These are phyloP conservation scores for Calameuta pallipes DNA, from an alignment of 2,888 invertebrate species.

Conservation along the genomic window DNA sequence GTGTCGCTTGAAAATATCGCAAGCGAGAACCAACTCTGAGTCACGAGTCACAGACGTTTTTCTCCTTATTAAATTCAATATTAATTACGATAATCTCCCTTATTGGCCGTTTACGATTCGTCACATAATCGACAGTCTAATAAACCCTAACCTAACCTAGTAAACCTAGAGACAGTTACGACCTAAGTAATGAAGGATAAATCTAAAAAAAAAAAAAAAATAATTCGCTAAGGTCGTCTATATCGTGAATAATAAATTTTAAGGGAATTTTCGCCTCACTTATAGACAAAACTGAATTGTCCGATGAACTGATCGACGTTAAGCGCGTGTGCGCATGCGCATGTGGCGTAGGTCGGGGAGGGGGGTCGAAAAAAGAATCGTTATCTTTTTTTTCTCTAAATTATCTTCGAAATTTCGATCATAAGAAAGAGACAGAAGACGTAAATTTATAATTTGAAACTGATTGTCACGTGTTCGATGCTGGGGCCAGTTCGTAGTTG, in stretches of 20 bases:
- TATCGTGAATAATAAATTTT: neutral
- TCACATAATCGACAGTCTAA: neutral
- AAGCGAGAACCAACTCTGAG: neutral
- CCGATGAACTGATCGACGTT: neutral
- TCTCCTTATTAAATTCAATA: neutral
- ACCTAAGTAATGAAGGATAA: neutral
- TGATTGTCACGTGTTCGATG: neutral
- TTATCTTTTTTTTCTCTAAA: neutral
- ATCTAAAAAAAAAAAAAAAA: neutral
- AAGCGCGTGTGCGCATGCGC: neutral
- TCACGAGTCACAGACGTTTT: neutral
- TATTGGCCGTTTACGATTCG: neutral
- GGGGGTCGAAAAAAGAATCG: neutral
- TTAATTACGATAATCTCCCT: neutral
- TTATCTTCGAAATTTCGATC: neutral
- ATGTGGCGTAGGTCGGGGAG: neutral
- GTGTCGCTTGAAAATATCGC: neutral
- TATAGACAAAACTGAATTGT: neutral
- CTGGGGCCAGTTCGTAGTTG: neutral
- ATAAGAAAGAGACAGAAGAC: neutral
- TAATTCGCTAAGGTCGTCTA: neutral
- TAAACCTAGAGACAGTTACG: neutral
- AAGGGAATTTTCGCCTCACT: too few species aligned
- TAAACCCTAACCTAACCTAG: neutral
- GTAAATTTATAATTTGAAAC: neutral